Evolutionary conservation across 2,888 invertebrate genomes (phyloP), one percentile per base, ranked within the genome.

Genomic region (Mythimna loreyi): DNA sequence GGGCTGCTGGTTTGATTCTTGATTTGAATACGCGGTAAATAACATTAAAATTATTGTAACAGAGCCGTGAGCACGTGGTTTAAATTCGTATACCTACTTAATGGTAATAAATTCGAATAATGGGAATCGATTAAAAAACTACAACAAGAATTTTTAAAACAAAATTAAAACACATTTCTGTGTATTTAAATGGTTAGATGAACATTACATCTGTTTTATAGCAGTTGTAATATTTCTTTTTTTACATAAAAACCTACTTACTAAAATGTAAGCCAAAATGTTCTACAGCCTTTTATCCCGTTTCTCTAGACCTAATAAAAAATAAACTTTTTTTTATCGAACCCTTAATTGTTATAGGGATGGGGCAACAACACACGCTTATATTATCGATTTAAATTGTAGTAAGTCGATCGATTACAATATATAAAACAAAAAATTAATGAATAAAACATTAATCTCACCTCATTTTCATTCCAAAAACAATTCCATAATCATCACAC

Each of bases 401-500:
- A 55, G 30, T 45, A 40, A 52, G 49, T 33, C 25, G 55, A 71
- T 74, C 52, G 36, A 64, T 68, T 49, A 53, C n/a, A 72, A 43
- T 43, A 19, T 28, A 63, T 45, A 8, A 68, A 75, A 61, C 36
- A 9, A 70, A n/a, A 75, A 63, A 73, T 33, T 52, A 28, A 77
- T 73, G 55, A 81, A 73, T 76, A 72, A 71, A 36, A 76, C 72
- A 76, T 75, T 67, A 80, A 80, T 72, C 89, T 89, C 78, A 90
- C 91, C 92, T 87, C 84, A 86, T 85, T 87, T 85, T 83, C 85
- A 81, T 86, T 87, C 87, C 87, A 87, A 87, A 87, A 80, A 79
- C 66, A 80, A 86, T 81, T 84, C 81, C 82, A 81, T 78, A 72
- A 80, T 75, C 67, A 77, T 67, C 70, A 67, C 78, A 80, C 78